A percentile compares a stretch with the other conserved stretches of the same genome.
Conservation (phyloP, 2,888 invertebrate species). For the Drosophila acutilabella region DNA sequence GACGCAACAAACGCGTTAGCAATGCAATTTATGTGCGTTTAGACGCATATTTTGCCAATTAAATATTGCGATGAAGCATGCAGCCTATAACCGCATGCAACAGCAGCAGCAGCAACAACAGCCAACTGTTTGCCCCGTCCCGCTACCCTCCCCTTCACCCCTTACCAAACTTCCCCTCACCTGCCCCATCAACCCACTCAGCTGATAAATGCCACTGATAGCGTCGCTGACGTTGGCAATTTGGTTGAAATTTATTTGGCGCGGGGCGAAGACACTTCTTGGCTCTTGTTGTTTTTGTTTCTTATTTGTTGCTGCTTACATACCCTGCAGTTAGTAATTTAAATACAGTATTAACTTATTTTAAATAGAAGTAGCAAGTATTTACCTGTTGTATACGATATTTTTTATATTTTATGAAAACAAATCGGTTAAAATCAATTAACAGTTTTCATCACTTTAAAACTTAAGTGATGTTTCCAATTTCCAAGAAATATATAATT, state of each 20-base stretch:
- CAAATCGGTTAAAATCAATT: too few species aligned
- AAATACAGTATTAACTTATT: neutral
- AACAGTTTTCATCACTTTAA: too few species aligned
- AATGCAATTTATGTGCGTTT: constrained; percentile 84
- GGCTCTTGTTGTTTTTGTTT: neutral
- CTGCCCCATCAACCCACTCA: constrained; percentile 13
- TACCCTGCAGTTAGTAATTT: neutral
- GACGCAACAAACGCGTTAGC: constrained; percentile 79
- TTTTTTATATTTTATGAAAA: too few species aligned
- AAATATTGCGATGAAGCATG: constrained; percentile 84
- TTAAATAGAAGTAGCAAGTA: too few species aligned
- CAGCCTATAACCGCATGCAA: constrained; percentile 70
- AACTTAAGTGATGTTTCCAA: too few species aligned
- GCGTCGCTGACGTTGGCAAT: constrained; percentile 78
- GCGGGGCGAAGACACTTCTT: constrained; percentile 44
- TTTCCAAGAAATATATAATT: too few species aligned
- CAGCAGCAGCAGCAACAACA: constrained; percentile 32
- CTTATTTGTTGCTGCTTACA: neutral
- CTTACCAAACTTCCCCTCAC: neutral
- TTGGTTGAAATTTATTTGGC: constrained; percentile 77
- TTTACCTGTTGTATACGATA: too few species aligned
- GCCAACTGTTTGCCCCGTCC: constrained; percentile 8
- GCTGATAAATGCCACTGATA: constrained; percentile 80
- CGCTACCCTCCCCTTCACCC: constrained; percentile 2
- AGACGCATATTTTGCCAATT: constrained; percentile 85